Evolutionary conservation across 2,113 vertebrate genomes (phyloP).

Genomic region (Ictidomys tridecemlineatus): DNA sequence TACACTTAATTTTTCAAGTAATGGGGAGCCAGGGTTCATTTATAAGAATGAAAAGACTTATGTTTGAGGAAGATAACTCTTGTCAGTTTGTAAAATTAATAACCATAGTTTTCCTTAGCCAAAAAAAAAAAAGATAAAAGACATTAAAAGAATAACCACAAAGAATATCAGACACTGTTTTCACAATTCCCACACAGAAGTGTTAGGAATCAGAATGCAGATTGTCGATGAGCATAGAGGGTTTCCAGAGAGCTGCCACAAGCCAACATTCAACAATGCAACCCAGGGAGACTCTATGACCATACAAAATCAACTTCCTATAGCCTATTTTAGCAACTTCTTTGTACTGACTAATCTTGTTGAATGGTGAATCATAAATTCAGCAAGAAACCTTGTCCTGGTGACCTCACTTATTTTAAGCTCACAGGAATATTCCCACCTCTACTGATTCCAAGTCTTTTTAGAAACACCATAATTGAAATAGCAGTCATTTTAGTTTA

Average conservation of each 20-base stretch:
- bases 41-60: slow-evolving; percentile 20
- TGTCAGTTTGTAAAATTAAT: slow-evolving; percentile 50
- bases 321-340: slow-evolving; percentile 78
- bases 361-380: slow-evolving; percentile 80
- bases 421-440: slow-evolving; percentile 65
- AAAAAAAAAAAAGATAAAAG: slow-evolving; percentile 55
- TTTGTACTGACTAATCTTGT: slow-evolving; percentile 74
- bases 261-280: slow-evolving; percentile 58
- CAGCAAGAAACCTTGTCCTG: slow-evolving; percentile 75
- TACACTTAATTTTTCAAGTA: slow-evolving; percentile 37
- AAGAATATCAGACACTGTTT: slow-evolving; percentile 46
- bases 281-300: slow-evolving; percentile 50
- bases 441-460: slow-evolving; percentile 68
- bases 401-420: slow-evolving; percentile 80
- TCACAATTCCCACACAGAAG: not conserved
- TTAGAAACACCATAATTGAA: slow-evolving; percentile 78
- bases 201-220: not conserved
- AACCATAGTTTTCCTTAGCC: slow-evolving; percentile 23
- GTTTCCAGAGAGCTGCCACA: slow-evolving; percentile 21
- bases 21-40: not conserved
- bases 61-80: slow-evolving; percentile 52
- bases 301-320: slow-evolving; percentile 75
- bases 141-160: slow-evolving; percentile 22
- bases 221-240: not conserved
- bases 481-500: slow-evolving; percentile 73